Conservation (phyloP, 1,140 invertebrate genomes). For the Aporrectodea caliginosa region DNA sequence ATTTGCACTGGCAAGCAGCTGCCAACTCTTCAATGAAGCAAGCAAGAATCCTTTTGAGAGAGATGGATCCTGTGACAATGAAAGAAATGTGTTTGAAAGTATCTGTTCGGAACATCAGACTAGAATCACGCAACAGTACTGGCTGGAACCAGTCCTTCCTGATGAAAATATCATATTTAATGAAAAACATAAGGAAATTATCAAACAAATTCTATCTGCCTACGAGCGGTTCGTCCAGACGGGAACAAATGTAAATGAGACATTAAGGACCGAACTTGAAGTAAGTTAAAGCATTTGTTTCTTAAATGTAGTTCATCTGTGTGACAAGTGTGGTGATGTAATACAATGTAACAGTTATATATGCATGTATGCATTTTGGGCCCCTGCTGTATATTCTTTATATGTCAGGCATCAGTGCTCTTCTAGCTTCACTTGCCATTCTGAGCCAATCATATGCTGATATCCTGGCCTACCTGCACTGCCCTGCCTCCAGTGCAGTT, state of each 20-base stretch:
- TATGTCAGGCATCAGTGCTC: too few relatives aligned
- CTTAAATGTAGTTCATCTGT: too few relatives aligned
- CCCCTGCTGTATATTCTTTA: too few relatives aligned
- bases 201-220: conserved; percentile 23
- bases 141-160: conserved; percentile 20
- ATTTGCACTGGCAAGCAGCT: conserved; percentile 3
- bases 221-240: conserved; percentile 27
- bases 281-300: conserved; percentile 4
- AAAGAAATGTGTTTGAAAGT: neutral
- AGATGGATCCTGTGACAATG: neutral
- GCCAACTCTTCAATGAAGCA: conserved; percentile 21
- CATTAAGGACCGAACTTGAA: conserved; percentile 10
- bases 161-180: conserved; percentile 29
- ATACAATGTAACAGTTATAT: too few relatives aligned
- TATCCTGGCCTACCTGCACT: too few relatives aligned
- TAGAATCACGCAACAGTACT: conserved; percentile 10
- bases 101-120: conserved; percentile 5
- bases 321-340: too few relatives aligned
- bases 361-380: too few relatives aligned
- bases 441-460: too few relatives aligned
- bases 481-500: too few relatives aligned
- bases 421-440: too few relatives aligned
- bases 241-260: conserved; percentile 26
- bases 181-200: conserved; percentile 24
- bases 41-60: conserved; percentile 14